Evolutionary conservation across 2,888 invertebrate genomes (phyloP), one percentile per base, ranked within the genome.

Genomic region (Notocelia uddmanniana): DNA sequence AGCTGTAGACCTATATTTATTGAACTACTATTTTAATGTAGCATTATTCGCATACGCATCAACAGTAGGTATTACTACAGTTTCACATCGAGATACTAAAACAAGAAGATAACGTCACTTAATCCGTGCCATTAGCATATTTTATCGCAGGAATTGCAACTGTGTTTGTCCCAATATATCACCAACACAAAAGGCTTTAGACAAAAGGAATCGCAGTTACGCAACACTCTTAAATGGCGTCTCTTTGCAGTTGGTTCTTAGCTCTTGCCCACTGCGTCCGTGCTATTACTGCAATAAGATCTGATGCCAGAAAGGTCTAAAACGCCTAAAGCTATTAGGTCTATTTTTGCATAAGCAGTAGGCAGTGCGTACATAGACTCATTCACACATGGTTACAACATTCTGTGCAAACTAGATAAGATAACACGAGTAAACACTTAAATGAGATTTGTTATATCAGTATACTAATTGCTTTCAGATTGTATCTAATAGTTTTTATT

Each of bases 201-300:
- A 52, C 37, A 68, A 58, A 48, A 58, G 57, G n/a, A 66, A 57
- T 66, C 13, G 59, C 37, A 31, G n/a, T 57, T n/a, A 57, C 34
- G 13, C 57, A 57, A 57, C 2, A 2, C 23, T n/a, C 31, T 3
- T 9, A 18, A 3, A 55, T 23, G 8, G 26, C 13, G 26, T 26
- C 26, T 0, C 8, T 26, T 55, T 26, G 15, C 6, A 26, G 9
- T 55, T n/a, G 55, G 23, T n/a, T n/a, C 23, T 26, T 55, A 9
- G 1, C n/a, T 13, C 15, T 55, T 15, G 9, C n/a, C 23, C 11
- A 19, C 10, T 3, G 6, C 3, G 9, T 19, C 19, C 13, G 0
- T 11, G 0, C 19, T 50, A 11, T 19, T 11, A 19, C 50, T 19
- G 11, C 50, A 3, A 52, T 55, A 15, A 55, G 3, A 31, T 8